phyloP scores from a whole-genome alignment of 2,888 invertebrate species.

The Mythimna ferrago region DNA sequence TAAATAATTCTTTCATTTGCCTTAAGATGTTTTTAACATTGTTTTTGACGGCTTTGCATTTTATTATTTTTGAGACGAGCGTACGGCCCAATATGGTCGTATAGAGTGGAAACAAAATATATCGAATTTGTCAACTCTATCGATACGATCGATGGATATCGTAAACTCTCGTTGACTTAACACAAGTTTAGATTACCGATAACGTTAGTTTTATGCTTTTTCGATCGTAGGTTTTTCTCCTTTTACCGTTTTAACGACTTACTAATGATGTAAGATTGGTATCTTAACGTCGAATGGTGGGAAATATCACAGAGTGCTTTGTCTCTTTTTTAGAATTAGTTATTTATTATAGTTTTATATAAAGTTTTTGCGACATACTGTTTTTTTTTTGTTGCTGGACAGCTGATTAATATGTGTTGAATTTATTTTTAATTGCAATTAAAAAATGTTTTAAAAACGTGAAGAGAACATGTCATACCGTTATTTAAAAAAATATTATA shows the following conservation, averaged over 20 bases:
- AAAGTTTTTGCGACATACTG: background rate
- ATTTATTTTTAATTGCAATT: constrained; percentile 10
- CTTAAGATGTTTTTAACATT: too few relatives aligned
- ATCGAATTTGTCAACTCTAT: constrained; percentile 52
- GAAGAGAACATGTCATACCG: background rate
- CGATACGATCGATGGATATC: constrained; percentile 58
- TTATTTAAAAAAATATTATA: too few relatives aligned
- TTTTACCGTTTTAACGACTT: constrained; percentile 56
- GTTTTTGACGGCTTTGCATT: too few relatives aligned
- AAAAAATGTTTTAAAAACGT: background rate
- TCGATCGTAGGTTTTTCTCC: constrained; percentile 35
- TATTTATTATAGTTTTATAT: constrained; percentile 24
- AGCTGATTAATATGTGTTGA: background rate
- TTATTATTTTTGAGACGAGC: background rate
- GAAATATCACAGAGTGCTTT: constrained; percentile 35
- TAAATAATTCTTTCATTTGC: too few relatives aligned
- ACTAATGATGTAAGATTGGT: constrained; percentile 52
- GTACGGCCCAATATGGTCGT: background rate
- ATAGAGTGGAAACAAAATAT: constrained; percentile 29
- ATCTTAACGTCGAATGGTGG: constrained; percentile 49
- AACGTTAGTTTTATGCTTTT: constrained; percentile 52
- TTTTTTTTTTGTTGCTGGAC: constrained; percentile 7
- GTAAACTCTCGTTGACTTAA: constrained; percentile 49
- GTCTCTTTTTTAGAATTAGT: constrained; percentile 27
- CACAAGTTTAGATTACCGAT: constrained; percentile 61